These are phyloP conservation scores for Nasonia vitripennis DNA, from an alignment of 1,140 invertebrate genomes.

Conservation along the genomic window DNA sequence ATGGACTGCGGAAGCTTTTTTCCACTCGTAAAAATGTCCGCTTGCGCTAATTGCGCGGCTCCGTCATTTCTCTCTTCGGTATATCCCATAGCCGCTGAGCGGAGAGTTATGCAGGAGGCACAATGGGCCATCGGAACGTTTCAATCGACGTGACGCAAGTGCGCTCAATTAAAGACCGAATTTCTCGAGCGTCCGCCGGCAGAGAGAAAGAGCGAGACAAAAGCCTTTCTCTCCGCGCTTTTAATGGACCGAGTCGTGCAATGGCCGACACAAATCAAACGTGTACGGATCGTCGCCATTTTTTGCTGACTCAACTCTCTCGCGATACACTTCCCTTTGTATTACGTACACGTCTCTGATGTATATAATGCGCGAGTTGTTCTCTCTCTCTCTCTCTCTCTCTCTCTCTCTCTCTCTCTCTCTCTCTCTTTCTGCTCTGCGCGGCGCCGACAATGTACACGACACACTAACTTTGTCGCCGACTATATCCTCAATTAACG, in stretches of 20 bases:
- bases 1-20: slow-evolving; percentile 8
- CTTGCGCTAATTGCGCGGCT: background rate
- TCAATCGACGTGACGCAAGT: slow-evolving; percentile 29
- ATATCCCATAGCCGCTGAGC: no score
- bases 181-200: background rate
- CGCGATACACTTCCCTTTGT: background rate
- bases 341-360: background rate
- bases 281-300: slow-evolving; percentile 29
- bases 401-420: background rate
- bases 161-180: slow-evolving; percentile 6
- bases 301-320: slow-evolving; percentile 44
- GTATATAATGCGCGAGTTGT: background rate
- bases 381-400: background rate
- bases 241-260: slow-evolving; percentile 34
- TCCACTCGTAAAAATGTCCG: background rate
- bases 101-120: background rate
- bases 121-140: slow-evolving; percentile 12
- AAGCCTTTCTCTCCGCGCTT: slow-evolving; percentile 34
- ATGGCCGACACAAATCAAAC: slow-evolving; percentile 46
- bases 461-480: slow-evolving; percentile 14
- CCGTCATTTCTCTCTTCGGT: no score
- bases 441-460: background rate
- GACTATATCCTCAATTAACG: slow-evolving; percentile 38
- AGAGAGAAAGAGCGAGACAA: slow-evolving; percentile 10
- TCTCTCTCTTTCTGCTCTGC: background rate